Conservation (phyloP, 2,797 vertebrate species). For the Crypturellus tataupa region DNA sequence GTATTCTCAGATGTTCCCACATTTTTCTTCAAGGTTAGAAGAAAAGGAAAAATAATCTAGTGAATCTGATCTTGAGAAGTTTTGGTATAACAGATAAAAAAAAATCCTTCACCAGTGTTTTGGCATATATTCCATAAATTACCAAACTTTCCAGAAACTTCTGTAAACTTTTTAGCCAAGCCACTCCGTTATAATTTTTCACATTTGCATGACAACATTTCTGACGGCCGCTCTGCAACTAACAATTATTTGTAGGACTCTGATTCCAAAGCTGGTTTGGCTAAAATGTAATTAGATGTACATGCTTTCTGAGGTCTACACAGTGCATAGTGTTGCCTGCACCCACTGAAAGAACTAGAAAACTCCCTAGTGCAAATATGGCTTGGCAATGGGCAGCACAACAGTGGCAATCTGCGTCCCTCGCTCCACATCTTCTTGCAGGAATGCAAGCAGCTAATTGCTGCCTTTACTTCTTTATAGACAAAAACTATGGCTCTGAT, state of each 20-base stretch:
- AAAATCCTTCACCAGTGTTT: background rate
- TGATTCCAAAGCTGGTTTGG: background rate
- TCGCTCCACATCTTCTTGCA: rapidly evolving
- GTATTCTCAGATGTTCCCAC: background rate
- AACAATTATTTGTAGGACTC: background rate
- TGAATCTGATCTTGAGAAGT: background rate
- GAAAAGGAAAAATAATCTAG: background rate
- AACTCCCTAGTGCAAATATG: background rate
- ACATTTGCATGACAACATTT: background rate
- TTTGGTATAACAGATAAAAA: background rate
- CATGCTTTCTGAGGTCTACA: background rate
- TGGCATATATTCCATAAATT: background rate
- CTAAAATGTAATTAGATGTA: background rate
- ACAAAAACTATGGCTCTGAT: background rate
- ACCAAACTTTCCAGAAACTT: background rate
- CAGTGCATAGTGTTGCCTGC: background rate
- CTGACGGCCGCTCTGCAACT: background rate
- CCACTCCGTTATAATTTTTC: background rate
- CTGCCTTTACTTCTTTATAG: background rate
- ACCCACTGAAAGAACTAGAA: background rate
- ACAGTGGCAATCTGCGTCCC: background rate
- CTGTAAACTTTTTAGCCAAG: background rate
- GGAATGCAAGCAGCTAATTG: background rate
- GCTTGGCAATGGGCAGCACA: background rate
- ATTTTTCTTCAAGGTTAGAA: background rate